phyloP scores from a whole-genome alignment of 2,888 invertebrate species.

The Brachypalpus laphriformis region DNA sequence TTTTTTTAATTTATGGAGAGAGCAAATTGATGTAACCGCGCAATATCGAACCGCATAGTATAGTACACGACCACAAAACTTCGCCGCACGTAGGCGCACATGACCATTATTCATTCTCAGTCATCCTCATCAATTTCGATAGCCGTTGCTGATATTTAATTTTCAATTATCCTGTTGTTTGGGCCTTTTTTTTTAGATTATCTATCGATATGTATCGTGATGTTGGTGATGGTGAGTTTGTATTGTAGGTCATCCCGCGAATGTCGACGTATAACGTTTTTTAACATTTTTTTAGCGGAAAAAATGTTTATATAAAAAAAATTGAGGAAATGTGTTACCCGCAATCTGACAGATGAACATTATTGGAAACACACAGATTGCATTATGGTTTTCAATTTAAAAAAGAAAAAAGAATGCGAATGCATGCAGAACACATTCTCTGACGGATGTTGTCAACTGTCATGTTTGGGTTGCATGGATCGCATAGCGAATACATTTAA shows the following conservation, averaged over 20 bases:
- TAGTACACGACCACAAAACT: constrained; percentile 49
- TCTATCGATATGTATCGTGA: background rate
- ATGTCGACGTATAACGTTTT: constrained; percentile 44
- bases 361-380: constrained; percentile 49
- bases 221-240: constrained; percentile 9
- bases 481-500: constrained; percentile 42
- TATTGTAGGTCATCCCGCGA: constrained; percentile 27
- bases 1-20: background rate
- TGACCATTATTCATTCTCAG: constrained; percentile 41
- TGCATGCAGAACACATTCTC: constrained; percentile 22
- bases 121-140: constrained; percentile 35
- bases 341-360: constrained; percentile 51
- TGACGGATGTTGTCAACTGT: constrained; percentile 71
- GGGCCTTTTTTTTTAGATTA: background rate
- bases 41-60: constrained; percentile 33
- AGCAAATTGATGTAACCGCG: constrained; percentile 35
- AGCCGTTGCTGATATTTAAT: constrained; percentile 56
- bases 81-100: constrained; percentile 8
- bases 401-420: constrained; percentile 27
- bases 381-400: constrained; percentile 28
- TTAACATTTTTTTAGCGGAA: background rate
- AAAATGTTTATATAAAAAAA: background rate
- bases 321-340: constrained; percentile 18
- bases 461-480: constrained; percentile 42
- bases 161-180: constrained; percentile 59